A percentile compares a stretch with the other conserved stretches of the same genome.
Evolutionary conservation across 2,797 vertebrate genomes (phyloP).

Genomic region (Agapornis canus): DNA sequence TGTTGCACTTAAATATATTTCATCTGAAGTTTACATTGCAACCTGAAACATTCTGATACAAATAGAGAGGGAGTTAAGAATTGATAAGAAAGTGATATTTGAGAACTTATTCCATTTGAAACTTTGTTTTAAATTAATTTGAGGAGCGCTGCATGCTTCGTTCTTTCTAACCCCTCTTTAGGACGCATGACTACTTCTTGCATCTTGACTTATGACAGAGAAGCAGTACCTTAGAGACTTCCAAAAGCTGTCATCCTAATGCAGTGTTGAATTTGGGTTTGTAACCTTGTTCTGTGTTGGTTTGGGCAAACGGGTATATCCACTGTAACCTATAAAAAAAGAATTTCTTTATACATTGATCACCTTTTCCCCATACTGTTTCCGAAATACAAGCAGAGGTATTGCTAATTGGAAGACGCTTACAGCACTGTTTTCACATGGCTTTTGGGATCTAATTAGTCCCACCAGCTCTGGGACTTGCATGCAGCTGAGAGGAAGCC

Average conservation of each 20-base stretch:
- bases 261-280: not conserved
- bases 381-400: not conserved
- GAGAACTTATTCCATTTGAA: not conserved
- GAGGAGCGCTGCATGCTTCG: not conserved
- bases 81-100: not conserved
- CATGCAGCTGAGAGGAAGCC: not conserved
- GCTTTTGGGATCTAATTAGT: not conserved
- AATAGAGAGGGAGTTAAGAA: not conserved
- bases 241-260: not conserved
- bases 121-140: not conserved
- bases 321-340: not conserved
- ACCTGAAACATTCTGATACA: not conserved
- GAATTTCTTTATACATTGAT: accelerated
- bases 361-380: not conserved
- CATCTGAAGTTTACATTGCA: not conserved
- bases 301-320: not conserved
- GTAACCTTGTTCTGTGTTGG: not conserved
- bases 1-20: not conserved
- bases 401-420: not conserved
- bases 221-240: not conserved
- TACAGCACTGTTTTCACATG: not conserved
- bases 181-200: not conserved
- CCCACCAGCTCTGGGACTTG: not conserved
- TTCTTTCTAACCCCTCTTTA: not conserved
- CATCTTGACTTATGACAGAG: accelerated